A percentile compares a stretch with the other conserved stretches of the same genome.
Conservation (phyloP, 2,888 invertebrate genomes). For the Phorcus lineatus region DNA sequence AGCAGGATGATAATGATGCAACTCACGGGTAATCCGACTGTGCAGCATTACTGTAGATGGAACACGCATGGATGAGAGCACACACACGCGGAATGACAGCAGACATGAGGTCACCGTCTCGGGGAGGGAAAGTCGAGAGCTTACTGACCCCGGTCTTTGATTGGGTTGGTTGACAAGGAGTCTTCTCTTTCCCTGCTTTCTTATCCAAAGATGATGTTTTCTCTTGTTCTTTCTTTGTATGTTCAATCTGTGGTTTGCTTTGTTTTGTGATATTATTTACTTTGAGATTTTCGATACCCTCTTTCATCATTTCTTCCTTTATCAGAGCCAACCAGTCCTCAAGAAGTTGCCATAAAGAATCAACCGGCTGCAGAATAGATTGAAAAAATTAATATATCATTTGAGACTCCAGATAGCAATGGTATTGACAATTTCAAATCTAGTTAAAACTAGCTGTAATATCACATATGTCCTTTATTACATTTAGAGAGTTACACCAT, state of each 20-base stretch:
- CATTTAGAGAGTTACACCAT: too few species aligned
- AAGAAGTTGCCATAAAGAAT: constrained; percentile 67
- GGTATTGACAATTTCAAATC: too few species aligned
- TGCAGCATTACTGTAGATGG: constrained; percentile 61
- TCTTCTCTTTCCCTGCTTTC: not conserved
- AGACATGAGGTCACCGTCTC: constrained; percentile 57
- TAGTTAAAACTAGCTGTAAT: too few species aligned
- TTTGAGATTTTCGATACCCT: not conserved
- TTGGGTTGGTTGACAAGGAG: not conserved
- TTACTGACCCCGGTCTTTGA: not conserved
- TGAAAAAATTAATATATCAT: not conserved
- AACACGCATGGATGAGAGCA: constrained; percentile 70
- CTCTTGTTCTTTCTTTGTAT: not conserved
- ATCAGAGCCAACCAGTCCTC: constrained; percentile 70
- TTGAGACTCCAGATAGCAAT: too few species aligned
- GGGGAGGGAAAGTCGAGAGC: not conserved
- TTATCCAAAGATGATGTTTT: not conserved
- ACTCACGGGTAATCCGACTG: constrained; percentile 31
- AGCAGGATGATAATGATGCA: too few species aligned
- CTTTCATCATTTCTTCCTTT: constrained; percentile 56
- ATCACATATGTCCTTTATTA: too few species aligned
- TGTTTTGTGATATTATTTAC: not conserved
- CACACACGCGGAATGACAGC: constrained; percentile 67
- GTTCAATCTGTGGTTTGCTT: not conserved
- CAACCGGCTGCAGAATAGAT: constrained; percentile 65